phyloP scores from a whole-genome alignment of 2,113 vertebrate species.

The Eurypyga helias region DNA sequence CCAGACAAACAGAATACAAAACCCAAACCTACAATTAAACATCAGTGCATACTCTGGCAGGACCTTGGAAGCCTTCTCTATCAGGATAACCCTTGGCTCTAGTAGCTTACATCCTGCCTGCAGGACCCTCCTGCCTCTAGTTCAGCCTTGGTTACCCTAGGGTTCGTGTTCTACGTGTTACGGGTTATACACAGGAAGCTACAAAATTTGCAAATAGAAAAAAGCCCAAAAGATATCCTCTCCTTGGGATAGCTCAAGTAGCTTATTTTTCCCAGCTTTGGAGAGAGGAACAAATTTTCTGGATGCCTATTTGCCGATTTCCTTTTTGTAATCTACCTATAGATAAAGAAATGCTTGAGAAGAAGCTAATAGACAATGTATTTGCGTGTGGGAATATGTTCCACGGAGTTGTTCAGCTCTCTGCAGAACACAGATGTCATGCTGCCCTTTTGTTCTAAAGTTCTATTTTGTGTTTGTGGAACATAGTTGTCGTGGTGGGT shows the following conservation, averaged over 20 bases:
- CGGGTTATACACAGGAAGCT: neutral
- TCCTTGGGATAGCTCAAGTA: neutral
- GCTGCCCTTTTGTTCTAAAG: neutral
- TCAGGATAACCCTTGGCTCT: neutral
- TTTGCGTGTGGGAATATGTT: neutral
- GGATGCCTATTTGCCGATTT: neutral
- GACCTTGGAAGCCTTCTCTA: accelerated
- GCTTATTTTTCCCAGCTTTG: neutral
- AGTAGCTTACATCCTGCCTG: neutral
- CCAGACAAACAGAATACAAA: neutral
- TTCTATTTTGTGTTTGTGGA: neutral
- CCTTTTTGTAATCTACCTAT: neutral
- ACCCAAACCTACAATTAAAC: accelerated
- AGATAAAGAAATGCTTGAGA: neutral
- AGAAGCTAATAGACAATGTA: neutral
- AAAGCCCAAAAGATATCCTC: neutral
- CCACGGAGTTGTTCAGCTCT: neutral
- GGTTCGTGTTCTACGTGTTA: neutral
- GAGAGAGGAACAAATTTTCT: neutral
- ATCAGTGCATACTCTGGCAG: neutral
- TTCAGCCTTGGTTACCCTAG: neutral
- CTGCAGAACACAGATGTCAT: neutral
- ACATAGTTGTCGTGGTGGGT: neutral
- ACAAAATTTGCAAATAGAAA: neutral
- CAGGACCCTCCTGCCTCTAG: neutral